These are phyloP conservation scores for Vidua chalybeata DNA, from an alignment of 2,113 vertebrate genomes.

Conservation along the genomic window DNA sequence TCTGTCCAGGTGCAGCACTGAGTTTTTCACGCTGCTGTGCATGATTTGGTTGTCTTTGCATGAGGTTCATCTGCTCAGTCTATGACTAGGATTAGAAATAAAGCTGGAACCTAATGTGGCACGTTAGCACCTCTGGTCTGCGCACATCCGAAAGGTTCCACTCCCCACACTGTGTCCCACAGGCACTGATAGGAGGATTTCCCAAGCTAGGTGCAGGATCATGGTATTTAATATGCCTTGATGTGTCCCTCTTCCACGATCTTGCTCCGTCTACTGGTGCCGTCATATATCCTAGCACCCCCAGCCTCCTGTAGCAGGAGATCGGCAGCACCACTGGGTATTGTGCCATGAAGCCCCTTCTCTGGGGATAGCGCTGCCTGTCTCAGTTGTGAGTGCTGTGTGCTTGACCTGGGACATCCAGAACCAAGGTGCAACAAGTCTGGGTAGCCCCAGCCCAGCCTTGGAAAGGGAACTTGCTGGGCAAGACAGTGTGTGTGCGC, in stretches of 20 bases:
- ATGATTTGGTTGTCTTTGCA: not conserved
- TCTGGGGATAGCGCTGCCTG: not conserved
- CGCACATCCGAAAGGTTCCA: rapidly evolving
- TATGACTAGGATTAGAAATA: not conserved
- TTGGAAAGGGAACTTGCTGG: not conserved
- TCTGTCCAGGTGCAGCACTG: not conserved
- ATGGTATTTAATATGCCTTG: not conserved
- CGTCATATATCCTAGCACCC: not conserved
- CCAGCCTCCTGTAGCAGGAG: not conserved
- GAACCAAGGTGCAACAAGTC: not conserved
- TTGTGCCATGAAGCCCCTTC: not conserved
- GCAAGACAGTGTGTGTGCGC: not conserved
- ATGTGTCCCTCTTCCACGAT: not conserved
- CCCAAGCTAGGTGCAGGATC: not conserved
- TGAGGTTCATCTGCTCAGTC: not conserved
- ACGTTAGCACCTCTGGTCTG: not conserved
- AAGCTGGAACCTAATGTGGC: not conserved
- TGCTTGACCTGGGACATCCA: not conserved
- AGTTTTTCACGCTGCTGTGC: not conserved
- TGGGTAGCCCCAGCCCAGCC: not conserved
- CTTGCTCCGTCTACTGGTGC: not conserved
- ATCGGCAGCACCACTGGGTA: not conserved
- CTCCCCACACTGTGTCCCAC: not conserved
- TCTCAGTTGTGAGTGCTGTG: not conserved
- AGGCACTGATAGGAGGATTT: not conserved